Base-by-base conservation (phyloP, 2,888 invertebrate species). In the Papilio demoleus region DNA sequence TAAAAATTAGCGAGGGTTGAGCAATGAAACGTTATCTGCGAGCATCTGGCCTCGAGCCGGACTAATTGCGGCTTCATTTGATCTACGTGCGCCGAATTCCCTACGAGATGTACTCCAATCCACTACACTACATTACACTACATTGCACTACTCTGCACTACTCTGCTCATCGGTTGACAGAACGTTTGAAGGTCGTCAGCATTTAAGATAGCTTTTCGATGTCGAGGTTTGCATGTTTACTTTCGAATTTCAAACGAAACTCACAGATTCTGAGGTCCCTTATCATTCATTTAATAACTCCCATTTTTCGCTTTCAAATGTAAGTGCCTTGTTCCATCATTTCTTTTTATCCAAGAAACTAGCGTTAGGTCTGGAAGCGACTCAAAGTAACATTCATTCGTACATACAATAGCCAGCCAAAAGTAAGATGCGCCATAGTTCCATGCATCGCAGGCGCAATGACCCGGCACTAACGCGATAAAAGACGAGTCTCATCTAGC, bases 61-160 rank as follows among this genome's bases (percentile, higher is more conserved):
- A 36, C 34, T 47, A 50, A 50, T 50, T 65, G 65, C 45, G 22
- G 34, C 27, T 45, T 47, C 42, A 59, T 12, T 45, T 59, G 47
- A 14, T n/a, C 36, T 58, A 45, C 59, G 45, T 45, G 65, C 14
- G 17, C 4, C 34, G 65, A 58, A 65, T 59, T 45, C 36, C 22
- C 12, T 22, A 34, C 58, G 45, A 27, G 40, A 38, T 17, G 22
- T 22, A 22, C 47, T 47, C 47, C 19, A 31, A 3, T 31, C 31
- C 6, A 31, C 31, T 31, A 4, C 31, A 31, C 31, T 31, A 47
- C 47, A 5, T n/a, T n/a, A n/a, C n/a, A n/a, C n/a, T n/a, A n/a
- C n/a, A n/a, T n/a, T n/a, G n/a, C n/a, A n/a, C n/a, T n/a, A n/a
- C n/a, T n/a, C n/a, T n/a, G n/a, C n/a, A n/a, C n/a, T n/a, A 12